Evolutionary conservation across 2,113 vertebrate species (phyloP).

Genomic region (Pomatostomus ruficeps): DNA sequence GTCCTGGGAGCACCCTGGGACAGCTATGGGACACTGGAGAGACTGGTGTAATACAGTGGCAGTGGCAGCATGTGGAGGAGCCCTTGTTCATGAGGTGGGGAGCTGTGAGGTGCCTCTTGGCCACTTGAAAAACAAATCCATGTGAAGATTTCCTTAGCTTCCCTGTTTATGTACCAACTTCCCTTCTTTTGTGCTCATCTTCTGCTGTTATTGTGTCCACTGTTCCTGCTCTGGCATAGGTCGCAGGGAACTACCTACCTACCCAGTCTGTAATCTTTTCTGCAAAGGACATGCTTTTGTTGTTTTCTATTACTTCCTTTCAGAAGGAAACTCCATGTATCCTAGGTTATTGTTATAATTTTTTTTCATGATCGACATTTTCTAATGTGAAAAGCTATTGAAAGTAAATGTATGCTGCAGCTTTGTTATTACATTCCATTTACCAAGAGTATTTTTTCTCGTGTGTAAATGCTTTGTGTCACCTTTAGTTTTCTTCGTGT

Average conservation of each 20-base stretch:
- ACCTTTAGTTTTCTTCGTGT: neutral
- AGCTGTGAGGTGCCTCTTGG: neutral
- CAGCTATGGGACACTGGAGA: neutral
- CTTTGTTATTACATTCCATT: constrained; percentile 37
- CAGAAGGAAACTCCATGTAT: neutral
- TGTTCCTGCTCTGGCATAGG: neutral
- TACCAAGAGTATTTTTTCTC: neutral
- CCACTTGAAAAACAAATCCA: neutral
- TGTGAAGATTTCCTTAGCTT: neutral
- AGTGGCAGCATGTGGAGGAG: neutral
- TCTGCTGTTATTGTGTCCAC: neutral
- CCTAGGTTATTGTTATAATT: neutral
- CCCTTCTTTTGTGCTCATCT: neutral
- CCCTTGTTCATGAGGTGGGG: neutral
- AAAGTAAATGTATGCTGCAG: neutral
- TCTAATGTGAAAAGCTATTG: neutral
- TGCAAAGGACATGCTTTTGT: neutral
- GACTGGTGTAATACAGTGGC: accelerated
- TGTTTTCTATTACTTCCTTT: neutral
- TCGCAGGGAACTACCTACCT: neutral
- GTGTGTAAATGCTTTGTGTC: neutral
- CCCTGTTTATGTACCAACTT: neutral
- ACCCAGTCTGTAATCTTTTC: neutral
- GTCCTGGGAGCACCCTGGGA: neutral
- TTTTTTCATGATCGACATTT: neutral